These are phyloP conservation scores for Agonopterix subpropinquella DNA, from an alignment of 2,888 invertebrate genomes.

Conservation along the genomic window DNA sequence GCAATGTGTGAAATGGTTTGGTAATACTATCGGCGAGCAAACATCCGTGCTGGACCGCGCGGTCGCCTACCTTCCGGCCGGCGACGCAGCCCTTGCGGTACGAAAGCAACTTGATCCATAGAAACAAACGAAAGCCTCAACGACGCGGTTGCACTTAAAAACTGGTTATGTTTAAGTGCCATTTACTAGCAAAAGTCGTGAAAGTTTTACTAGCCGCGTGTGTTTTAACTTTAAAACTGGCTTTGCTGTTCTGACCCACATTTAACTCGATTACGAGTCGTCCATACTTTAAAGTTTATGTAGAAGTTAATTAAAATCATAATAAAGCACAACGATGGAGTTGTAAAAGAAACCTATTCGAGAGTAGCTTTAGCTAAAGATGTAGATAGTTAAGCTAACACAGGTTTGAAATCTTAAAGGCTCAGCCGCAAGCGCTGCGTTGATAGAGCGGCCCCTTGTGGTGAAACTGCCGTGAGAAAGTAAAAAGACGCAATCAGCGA, in stretches of 20 bases:
- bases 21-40: constrained; percentile 8
- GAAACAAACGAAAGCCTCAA: constrained; percentile 30
- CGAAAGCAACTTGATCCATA: constrained; percentile 30
- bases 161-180: constrained; percentile 46
- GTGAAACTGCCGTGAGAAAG: constrained; percentile 52
- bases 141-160: constrained; percentile 22
- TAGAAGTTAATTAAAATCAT: too few relatives aligned
- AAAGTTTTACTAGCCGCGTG: constrained; percentile 42
- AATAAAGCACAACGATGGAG: not conserved
- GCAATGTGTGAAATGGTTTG: constrained; percentile 3
- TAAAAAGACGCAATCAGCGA: constrained; percentile 69
- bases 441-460: constrained; percentile 39
- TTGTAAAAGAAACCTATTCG: not conserved
- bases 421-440: constrained; percentile 34
- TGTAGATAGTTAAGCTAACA: not conserved
- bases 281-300: not conserved
- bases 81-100: constrained; percentile 28
- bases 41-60: constrained; percentile 15
- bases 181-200: constrained; percentile 43
- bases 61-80: constrained; percentile 19
- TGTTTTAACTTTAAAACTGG: constrained; percentile 26
- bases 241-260: constrained; percentile 27
- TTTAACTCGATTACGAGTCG: constrained; percentile 1
- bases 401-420: constrained; percentile 20
- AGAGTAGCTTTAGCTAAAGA: not conserved